phyloP scores from a whole-genome alignment of 1,140 invertebrate genomes.

The Octopus bimaculoides region DNA sequence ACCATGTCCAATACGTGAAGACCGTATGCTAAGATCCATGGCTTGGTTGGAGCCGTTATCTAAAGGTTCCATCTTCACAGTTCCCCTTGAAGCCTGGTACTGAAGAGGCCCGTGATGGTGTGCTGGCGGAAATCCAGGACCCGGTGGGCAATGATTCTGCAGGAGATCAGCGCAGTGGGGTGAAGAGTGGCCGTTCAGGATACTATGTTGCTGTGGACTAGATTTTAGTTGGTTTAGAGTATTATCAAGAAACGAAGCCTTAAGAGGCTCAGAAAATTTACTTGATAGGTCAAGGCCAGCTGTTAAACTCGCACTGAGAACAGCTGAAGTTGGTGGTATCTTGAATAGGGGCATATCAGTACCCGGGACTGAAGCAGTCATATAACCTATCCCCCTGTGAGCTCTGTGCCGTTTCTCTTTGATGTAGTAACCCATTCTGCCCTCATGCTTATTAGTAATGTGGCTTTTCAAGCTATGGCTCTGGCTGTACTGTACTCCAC shows the following conservation, averaged over 20 bases:
- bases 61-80: not conserved
- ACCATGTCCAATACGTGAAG: slow-evolving; percentile 22
- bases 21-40: slow-evolving; percentile 5
- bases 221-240: slow-evolving; percentile 6
- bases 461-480: slow-evolving; percentile 54
- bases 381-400: slow-evolving; percentile 47
- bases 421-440: slow-evolving; percentile 53
- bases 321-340: slow-evolving; percentile 25
- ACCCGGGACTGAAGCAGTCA: slow-evolving; percentile 32
- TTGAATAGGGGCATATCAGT: slow-evolving; percentile 41
- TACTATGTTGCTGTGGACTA: not conserved
- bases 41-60: slow-evolving; percentile 5
- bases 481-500: slow-evolving; percentile 53
- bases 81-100: slow-evolving; percentile 7
- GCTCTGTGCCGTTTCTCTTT: slow-evolving; percentile 52
- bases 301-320: not conserved
- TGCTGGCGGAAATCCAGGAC: slow-evolving; percentile 27
- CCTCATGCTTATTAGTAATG: slow-evolving; percentile 54
- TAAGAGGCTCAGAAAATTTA: slow-evolving; percentile 7
- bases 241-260: slow-evolving; percentile 1
- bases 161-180: slow-evolving; percentile 35
- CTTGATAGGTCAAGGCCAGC: slow-evolving; percentile 6
- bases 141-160: slow-evolving; percentile 27
- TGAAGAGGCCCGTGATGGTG: slow-evolving; percentile 19
- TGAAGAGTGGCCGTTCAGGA: slow-evolving; percentile 10